Conservation (phyloP, 2,797 vertebrate species). For the Mormyrus hasselquistii region DNA sequence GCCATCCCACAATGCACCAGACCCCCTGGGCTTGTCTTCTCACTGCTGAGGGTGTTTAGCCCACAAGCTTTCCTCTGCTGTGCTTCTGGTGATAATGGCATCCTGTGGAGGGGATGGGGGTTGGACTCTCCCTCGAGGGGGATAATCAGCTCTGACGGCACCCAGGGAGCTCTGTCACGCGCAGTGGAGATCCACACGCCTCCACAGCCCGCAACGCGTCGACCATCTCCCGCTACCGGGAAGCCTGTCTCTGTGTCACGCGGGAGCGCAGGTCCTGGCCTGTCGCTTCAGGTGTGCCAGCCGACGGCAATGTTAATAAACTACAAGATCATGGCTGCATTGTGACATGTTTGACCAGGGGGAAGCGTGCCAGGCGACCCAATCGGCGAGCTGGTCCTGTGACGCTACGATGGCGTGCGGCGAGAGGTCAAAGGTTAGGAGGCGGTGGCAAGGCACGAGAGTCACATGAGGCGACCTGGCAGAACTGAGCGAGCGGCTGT, state of each 20-base stretch:
- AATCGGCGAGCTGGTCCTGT: not conserved
- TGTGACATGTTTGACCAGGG: not conserved
- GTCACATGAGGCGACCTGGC: not conserved
- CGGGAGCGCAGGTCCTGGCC: not conserved
- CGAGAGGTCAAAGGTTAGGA: not conserved
- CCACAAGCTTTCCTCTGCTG: constrained; percentile 2
- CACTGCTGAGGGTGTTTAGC: constrained; percentile 12
- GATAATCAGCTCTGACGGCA: constrained; percentile 13
- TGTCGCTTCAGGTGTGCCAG: not conserved
- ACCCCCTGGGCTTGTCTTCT: not conserved
- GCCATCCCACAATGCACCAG: not conserved
- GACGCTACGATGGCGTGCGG: not conserved
- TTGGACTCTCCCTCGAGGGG: not conserved
- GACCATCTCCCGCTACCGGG: not conserved
- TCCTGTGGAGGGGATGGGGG: not conserved
- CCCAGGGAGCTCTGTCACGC: not conserved
- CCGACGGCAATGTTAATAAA: not conserved
- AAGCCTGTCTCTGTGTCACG: not conserved
- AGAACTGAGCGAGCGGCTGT: not conserved
- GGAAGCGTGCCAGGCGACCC: not conserved
- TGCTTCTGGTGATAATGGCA: constrained; percentile 11
- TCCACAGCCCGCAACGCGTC: not conserved
- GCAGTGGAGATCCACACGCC: not conserved
- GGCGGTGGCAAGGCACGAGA: not conserved
- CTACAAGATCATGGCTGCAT: not conserved